Evolutionary conservation across 2,113 vertebrate species (phyloP).

Genomic region (Colius striatus): DNA sequence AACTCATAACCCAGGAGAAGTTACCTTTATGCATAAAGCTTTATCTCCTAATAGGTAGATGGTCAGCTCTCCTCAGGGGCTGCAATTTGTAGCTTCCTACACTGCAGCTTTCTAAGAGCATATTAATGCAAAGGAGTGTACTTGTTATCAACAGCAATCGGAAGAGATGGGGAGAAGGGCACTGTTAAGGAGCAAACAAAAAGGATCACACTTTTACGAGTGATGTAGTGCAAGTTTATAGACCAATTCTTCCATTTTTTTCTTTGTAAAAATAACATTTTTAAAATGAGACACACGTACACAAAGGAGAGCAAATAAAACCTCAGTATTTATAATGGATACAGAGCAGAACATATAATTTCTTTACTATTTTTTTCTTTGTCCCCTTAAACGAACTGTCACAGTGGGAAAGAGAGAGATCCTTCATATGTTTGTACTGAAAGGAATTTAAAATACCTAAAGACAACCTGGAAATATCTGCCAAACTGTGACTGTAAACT

Average conservation of each 20-base stretch:
- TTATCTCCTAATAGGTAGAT: not conserved
- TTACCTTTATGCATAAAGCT: not conserved
- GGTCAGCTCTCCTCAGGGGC: not conserved
- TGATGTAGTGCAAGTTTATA: not conserved
- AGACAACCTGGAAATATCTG: conserved; percentile 40
- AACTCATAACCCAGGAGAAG: not conserved
- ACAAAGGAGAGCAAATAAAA: conserved; percentile 36
- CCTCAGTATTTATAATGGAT: not conserved
- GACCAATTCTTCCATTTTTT: not conserved
- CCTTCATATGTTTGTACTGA: conserved; percentile 55
- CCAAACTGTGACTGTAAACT: conserved; percentile 56
- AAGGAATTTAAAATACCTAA: conserved; percentile 66
- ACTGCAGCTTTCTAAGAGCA: not conserved
- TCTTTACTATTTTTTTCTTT: conserved; percentile 49
- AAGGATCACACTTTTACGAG: not conserved
- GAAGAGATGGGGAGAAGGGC: not conserved
- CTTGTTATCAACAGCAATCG: not conserved
- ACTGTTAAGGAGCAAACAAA: not conserved
- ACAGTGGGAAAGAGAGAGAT: conserved; percentile 28
- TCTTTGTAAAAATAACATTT: not conserved
- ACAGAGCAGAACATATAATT: not conserved
- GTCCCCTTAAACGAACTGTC: conserved; percentile 60
- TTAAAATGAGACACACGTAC: not conserved
- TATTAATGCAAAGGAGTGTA: not conserved
- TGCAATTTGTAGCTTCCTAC: not conserved